Base-by-base conservation (phyloP, 2,113 vertebrate species). In the Thamnophis sirtalis region DNA sequence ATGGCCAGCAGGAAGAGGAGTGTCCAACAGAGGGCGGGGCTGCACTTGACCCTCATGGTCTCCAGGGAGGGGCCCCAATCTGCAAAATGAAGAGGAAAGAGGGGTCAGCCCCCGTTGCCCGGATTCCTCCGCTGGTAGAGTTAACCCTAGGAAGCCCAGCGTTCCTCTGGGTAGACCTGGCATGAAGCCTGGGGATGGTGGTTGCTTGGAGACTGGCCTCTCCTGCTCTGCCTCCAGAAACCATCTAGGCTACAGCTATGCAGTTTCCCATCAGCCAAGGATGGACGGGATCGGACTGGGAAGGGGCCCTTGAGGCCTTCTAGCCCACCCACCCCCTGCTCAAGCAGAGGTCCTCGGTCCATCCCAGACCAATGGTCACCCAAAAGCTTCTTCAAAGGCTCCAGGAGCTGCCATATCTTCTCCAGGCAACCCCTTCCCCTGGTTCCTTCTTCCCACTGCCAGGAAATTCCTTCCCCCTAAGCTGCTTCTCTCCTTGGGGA, bases 1-100 rank as follows among this genome's bases (percentile, higher is more conserved):
- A 98, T 96, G 9, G 97, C 97, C 26, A 96, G 96, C 87, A 98
- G 95, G 68, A 98, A 96, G 50, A 98, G 95, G 87, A 96, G 95
- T 15, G 96, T 96, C 97, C 98, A 98, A 97, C 97, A 98, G 49
- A 97, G 93, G 13, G 97, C 97, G 43, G 96, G 85, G 48, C 95
- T 94, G 94, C 97, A 60, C 58, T 28, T 85, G 68, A 50, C 84
- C 97, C 22, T 89, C 63, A 24, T 80, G 17, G 17, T 21, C 73
- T 43, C 73, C 68, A 8, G 63, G 38, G 51, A 58, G 63, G 17
- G 17, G 26, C 28, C 28, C 87, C 15, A 19, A n/a, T 22, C 91
- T 92, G 68, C 19, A 84, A 26, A 8, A 1, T 8, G 0, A 85
- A 89, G 60, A 17, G 9, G 51, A 49, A 50, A 84, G 28, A 2